Evolutionary conservation across 2,888 invertebrate species (phyloP), one percentile per base, ranked within the genome.

Genomic region (Lasioglossum vierecki): DNA sequence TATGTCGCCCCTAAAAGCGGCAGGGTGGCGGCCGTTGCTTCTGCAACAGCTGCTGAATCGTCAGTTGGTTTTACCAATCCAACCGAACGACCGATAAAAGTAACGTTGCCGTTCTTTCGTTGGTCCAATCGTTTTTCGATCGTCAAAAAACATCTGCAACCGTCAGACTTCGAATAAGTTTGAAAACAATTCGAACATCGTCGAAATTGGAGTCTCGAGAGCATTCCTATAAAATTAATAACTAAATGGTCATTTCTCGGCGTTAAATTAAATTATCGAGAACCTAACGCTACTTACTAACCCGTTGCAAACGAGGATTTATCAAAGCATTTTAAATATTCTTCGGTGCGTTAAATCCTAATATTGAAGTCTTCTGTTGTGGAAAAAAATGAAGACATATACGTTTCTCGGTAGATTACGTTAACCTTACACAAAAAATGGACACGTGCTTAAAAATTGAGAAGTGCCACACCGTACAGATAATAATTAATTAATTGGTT

Each of bases 41-140:
- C 66, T 46, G 39, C 80, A 77, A 79, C 90, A 87, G 87, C 90
- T 91, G 89, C 86, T 82, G 84, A 89, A 85, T 87, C 79, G 83
- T 78, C 89, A 76, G 86, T 88, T 91, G 88, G 87, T 76, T 74
- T 83, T 41, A 66, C 53, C 73, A 82, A 81, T 83, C 74, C 76
- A 79, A 82, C 70, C 76, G 44, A 35, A 79, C 70, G 70, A 71
- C 15, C 72, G 76, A 83, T 84, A 85, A 88, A 80, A 83, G 26
- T 83, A 77, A 88, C 71, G 18, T 74, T 76, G 9, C 26, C 30
- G 68, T 83, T 83, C 60, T 79, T 76, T 60, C 75, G 22, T 3
- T 15, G 26, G 9, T 9, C 46, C 70, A 30, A 77, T 85, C 70
- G 79, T 53, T 3, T 18, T 35, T 35, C 13, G 9, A 75, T 72